These are phyloP conservation scores for Otus scops DNA, from an alignment of 2,797 vertebrate species.

Conservation along the genomic window DNA sequence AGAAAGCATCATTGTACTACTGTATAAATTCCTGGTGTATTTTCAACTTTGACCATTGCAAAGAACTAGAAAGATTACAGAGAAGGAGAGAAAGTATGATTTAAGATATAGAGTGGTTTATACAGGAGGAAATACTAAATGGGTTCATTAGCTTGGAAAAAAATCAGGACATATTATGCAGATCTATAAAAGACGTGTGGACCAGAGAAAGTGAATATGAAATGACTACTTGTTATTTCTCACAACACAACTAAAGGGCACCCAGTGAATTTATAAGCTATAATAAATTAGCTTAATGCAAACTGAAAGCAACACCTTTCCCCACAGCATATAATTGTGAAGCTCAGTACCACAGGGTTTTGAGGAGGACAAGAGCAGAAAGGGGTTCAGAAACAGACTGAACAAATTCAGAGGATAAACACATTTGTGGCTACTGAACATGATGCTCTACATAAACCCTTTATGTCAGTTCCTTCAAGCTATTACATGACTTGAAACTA, in stretches of 20 bases:
- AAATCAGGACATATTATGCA: neutral
- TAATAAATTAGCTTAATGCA: neutral
- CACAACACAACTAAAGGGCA: neutral
- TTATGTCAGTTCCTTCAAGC: neutral
- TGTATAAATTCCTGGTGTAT: neutral
- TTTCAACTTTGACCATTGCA: neutral
- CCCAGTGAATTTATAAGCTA: neutral
- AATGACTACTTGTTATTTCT: constrained; percentile 27
- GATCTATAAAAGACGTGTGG: neutral
- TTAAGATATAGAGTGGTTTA: neutral
- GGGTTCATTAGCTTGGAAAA: neutral
- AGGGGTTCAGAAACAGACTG: neutral
- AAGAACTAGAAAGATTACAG: neutral
- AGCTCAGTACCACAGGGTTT: neutral
- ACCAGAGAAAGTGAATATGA: neutral
- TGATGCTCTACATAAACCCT: neutral
- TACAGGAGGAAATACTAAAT: neutral
- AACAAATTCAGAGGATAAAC: neutral
- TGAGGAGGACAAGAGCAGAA: neutral
- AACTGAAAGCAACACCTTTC: neutral
- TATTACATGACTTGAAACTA: neutral
- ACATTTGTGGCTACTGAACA: neutral
- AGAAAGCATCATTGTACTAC: neutral
- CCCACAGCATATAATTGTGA: neutral
- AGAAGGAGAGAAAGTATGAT: neutral